A percentile compares a stretch with the other conserved stretches of the same genome.
These are phyloP conservation scores for Ectobius pallidus DNA, from an alignment of 2,888 invertebrate species.

Conservation along the genomic window DNA sequence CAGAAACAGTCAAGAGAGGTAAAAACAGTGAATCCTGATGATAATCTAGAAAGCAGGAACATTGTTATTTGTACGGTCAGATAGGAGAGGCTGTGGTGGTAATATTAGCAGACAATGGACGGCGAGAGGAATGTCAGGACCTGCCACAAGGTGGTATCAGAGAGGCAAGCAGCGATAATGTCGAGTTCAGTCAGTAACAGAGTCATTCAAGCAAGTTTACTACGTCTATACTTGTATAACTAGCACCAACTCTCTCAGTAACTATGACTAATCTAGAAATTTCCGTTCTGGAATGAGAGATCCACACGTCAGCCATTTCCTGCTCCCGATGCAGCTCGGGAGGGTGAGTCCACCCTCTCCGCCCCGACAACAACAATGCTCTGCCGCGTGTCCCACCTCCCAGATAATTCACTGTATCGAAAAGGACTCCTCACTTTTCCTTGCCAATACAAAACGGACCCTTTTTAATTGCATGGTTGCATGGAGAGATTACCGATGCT, in stretches of 20 bases:
- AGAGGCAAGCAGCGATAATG: background rate
- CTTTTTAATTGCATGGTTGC: conserved; percentile 38
- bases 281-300: conserved; percentile 56
- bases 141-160: background rate
- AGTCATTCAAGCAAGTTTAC: conserved; percentile 2
- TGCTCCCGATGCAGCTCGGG: conserved; percentile 32
- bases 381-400: conserved; percentile 19
- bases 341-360: conserved; percentile 25
- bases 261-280: conserved; percentile 56
- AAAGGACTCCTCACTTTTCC: too few species aligned
- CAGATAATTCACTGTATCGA: conserved; percentile 10
- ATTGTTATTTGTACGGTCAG: background rate
- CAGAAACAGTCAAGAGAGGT: too few species aligned
- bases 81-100: background rate
- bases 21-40: too few species aligned
- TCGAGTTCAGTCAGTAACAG: background rate
- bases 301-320: conserved; percentile 56
- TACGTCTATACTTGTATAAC: too few species aligned
- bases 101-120: background rate
- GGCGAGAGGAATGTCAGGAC: background rate
- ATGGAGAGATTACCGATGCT: conserved; percentile 10
- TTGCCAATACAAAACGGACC: conserved; percentile 17
- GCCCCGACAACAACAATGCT: conserved; percentile 22
- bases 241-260: background rate
- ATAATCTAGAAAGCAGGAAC: background rate